Evolutionary conservation across 2,888 invertebrate genomes (phyloP).

Genomic region (Cylloceria caligata): DNA sequence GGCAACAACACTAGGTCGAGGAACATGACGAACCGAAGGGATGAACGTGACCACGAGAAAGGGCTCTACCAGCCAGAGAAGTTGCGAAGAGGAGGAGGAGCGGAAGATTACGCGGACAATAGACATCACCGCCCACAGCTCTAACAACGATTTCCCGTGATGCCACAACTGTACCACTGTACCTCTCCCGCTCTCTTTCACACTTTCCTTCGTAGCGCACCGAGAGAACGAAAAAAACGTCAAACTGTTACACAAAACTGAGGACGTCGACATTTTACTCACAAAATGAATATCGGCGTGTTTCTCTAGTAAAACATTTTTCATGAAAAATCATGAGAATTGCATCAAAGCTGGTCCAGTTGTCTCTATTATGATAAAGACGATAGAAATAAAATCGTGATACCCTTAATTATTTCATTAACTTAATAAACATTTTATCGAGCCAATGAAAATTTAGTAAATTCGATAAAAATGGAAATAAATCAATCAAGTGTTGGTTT

Average conservation of each 20-base stretch:
- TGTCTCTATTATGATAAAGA: not conserved
- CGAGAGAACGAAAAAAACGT: slow-evolving; percentile 8
- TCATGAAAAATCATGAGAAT: not conserved
- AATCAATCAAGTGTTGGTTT: too few relatives aligned
- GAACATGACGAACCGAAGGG: slow-evolving; percentile 46
- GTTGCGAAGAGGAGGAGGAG: slow-evolving; percentile 18
- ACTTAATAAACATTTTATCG: not conserved
- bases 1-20: slow-evolving; percentile 19
- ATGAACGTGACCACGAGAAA: slow-evolving; percentile 27
- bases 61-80: slow-evolving; percentile 17
- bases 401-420: not conserved
- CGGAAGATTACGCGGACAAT: slow-evolving; percentile 67
- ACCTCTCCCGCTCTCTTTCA: not conserved
- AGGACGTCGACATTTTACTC: slow-evolving; percentile 9
- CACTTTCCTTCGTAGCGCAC: slow-evolving; percentile 5
- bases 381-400: not conserved
- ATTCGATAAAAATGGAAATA: too few relatives aligned
- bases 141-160: slow-evolving; percentile 34
- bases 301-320: not conserved
- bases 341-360: not conserved
- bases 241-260: not conserved
- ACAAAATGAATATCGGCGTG: not conserved
- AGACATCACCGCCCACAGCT: slow-evolving; percentile 32
- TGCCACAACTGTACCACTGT: not conserved
- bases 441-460: not conserved